phyloP scores from a whole-genome alignment of 1,140 invertebrate genomes.

The Bombus polaris region DNA sequence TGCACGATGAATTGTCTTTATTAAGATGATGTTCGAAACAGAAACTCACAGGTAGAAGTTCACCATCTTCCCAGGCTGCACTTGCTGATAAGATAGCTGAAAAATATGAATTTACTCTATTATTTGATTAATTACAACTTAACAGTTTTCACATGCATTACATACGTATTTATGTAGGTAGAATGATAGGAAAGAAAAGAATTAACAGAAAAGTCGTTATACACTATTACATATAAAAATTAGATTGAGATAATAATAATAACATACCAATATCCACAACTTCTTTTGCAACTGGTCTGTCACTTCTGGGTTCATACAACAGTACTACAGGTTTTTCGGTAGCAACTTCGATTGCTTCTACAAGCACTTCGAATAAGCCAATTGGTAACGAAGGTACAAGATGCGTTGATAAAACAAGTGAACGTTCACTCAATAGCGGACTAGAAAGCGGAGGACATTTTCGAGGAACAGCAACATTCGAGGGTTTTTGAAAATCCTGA shows the following conservation, averaged over 20 bases:
- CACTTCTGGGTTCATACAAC: conserved; percentile 81
- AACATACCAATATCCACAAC: conserved; percentile 82
- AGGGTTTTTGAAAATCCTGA: conserved; percentile 14
- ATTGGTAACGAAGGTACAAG: conserved; percentile 83
- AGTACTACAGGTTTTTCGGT: conserved; percentile 79
- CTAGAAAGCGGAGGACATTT: conserved; percentile 40
- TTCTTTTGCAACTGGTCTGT: conserved; percentile 81
- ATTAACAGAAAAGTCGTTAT: too few species aligned
- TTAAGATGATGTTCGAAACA: conserved; percentile 81
- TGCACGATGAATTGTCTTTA: conserved; percentile 72
- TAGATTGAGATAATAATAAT: neutral
- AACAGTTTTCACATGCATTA: neutral
- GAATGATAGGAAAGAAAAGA: too few species aligned
- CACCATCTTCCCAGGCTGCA: conserved; percentile 75
- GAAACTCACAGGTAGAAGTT: conserved; percentile 80
- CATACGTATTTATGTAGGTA: too few species aligned
- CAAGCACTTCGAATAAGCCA: conserved; percentile 81
- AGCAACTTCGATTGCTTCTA: conserved; percentile 81
- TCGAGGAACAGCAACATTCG: conserved; percentile 58
- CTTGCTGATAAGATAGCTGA: conserved; percentile 82
- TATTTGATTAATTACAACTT: neutral
- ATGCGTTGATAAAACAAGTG: conserved; percentile 82
- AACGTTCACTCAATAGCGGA: conserved; percentile 52
- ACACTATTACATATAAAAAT: neutral
- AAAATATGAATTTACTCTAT: conserved; percentile 28